Percentiles rank a stretch among this genome's conserved stretches.
Evolutionary conservation across 92 coral and sea anemone species (phyloP).

Genomic region (Paramuricea clavata): DNA sequence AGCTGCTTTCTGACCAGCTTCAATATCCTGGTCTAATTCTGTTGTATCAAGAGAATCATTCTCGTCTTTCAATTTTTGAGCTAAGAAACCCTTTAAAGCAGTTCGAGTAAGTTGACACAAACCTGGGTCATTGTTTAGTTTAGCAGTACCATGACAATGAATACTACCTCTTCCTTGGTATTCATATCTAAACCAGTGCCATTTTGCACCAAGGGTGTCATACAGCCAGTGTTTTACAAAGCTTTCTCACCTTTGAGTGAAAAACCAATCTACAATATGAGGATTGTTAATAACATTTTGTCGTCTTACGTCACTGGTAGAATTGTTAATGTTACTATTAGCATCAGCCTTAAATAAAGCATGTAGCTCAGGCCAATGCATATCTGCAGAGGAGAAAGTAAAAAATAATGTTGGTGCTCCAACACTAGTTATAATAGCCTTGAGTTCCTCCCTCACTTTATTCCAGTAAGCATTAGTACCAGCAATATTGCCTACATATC

Average conservation of each 20-base stretch:
- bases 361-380: neutral
- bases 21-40: constrained; percentile 57
- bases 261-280: neutral
- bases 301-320: neutral
- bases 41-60: constrained; percentile 28
- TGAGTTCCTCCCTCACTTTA: no score
- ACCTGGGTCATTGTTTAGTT: no score
- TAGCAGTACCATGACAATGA: no score
- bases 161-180: no score
- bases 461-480: no score
- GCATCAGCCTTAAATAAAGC: neutral
- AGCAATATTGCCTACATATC: no score
- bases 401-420: no score
- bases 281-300: neutral
- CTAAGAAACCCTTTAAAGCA: constrained; percentile 1
- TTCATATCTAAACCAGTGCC: neutral
- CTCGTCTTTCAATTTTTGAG: constrained; percentile 43
- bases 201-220: neutral
- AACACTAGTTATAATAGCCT: no score
- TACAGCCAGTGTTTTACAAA: neutral
- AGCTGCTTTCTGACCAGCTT: neutral
- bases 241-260: neutral
- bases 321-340: neutral
- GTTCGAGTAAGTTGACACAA: neutral
- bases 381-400: no score